Evolutionary conservation across 2,113 vertebrate species (phyloP), one percentile per base, ranked within the genome.

Genomic region (Lepisosteus oculatus): DNA sequence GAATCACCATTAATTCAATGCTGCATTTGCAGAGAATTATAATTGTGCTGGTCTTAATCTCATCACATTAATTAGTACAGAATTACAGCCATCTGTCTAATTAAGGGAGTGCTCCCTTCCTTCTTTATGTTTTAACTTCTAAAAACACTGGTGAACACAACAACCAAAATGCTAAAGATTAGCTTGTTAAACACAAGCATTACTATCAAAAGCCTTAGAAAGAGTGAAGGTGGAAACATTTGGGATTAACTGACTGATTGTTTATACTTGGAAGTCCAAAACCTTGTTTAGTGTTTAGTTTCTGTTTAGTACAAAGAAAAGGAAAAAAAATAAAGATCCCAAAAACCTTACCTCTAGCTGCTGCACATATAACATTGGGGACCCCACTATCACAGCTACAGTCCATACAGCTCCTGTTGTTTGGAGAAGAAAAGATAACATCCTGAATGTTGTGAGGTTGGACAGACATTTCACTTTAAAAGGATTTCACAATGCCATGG

Each of bases 301-400:
- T 13, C 59, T 17, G 17, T 6, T n/a, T 15, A 44, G 44, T 43
- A 15, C 6, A 61, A 43, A 59, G 43, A 41, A 29, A 11, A 4
- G 54, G 12, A 13, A 47, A 59, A 43, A 3, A 63, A 43, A 29
- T 41, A n/a, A 12, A n/a, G 29, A 44, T 42, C 54, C 14, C 51
- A n/a, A 29, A 9, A 15, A 66, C 55, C 84, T 86, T 80, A 90
- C 93, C 87, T 93, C 84, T 6, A 93, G 74, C 74, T 91, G 90
- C 61, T 94, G 93, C 55, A 93, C 92, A 72, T 93, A 92, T 57
- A 94, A 74, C 90, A 93, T 93, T 0, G 93, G 93, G 4, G 90
- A 93, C 2, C 91, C 92, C 45, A 93, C 91, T 9, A 92, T 83
- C 69, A 93, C 79, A 2, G 92, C 92, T 0, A 87, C 81, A 7